These are phyloP conservation scores for Clitarchus hookeri DNA, from an alignment of 2,888 invertebrate species.

Conservation along the genomic window DNA sequence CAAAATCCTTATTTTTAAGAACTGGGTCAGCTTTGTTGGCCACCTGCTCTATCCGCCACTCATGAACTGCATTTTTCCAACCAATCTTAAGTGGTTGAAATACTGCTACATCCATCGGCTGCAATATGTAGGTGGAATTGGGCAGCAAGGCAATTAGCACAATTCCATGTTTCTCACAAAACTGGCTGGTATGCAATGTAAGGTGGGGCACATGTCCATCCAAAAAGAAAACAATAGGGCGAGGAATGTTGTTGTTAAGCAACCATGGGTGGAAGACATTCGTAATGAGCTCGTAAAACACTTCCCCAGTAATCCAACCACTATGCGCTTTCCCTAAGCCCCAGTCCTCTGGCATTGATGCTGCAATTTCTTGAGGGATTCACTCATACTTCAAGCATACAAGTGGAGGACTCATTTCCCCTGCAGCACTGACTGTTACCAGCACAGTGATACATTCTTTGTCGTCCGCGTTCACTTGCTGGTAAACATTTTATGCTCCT, in stretches of 20 bases:
- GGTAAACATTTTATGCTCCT: conserved; percentile 40
- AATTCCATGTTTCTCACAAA: conserved; percentile 51
- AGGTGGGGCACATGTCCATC: conserved; percentile 45
- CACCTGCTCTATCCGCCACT: conserved; percentile 46
- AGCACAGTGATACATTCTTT: conserved; percentile 48
- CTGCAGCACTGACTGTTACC: conserved; percentile 47
- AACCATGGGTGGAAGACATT: conserved; percentile 45
- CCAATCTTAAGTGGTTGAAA: conserved; percentile 50
- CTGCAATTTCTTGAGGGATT: conserved; percentile 42
- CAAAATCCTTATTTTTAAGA: conserved; percentile 47
- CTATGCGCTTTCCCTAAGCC: conserved; percentile 41
- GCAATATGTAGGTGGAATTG: conserved; percentile 52
- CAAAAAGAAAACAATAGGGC: conserved; percentile 44
- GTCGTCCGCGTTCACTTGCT: conserved; percentile 48
- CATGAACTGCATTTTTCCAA: conserved; percentile 48
- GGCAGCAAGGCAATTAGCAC: conserved; percentile 50
- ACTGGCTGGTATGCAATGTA: conserved; percentile 50
- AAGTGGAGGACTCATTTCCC: conserved; percentile 41
- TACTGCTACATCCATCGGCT: conserved; percentile 52
- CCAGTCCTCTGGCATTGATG: conserved; percentile 42
- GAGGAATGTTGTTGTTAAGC: conserved; percentile 43
- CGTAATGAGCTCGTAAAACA: conserved; percentile 42
- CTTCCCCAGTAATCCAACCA: conserved; percentile 43
- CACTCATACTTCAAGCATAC: conserved; percentile 41
- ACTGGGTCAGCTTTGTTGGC: conserved; percentile 35